Percentiles rank a stretch among this genome's conserved stretches.
These are phyloP conservation scores for Apodemus agrarius DNA, from an alignment of 2,797 vertebrate genomes.

Conservation along the genomic window DNA sequence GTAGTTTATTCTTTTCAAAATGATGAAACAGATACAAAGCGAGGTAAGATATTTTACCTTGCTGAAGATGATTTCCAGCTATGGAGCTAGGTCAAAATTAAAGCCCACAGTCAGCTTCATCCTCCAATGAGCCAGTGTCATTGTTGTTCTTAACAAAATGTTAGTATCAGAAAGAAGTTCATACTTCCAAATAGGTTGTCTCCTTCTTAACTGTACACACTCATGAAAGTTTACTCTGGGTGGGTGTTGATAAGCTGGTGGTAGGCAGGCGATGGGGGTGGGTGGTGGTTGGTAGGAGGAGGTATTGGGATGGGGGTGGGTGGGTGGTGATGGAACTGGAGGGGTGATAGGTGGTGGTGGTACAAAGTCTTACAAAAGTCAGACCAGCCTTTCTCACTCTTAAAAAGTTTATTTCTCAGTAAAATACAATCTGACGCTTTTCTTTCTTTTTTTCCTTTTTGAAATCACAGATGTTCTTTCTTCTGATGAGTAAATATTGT, in stretches of 20 bases:
- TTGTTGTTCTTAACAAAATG: neutral
- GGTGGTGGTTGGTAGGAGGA: neutral
- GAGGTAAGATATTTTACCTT: neutral
- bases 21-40: neutral
- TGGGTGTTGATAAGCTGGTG: neutral
- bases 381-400: constrained; percentile 34
- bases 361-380: constrained; percentile 57
- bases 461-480: constrained; percentile 85
- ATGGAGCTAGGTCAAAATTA: neutral
- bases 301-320: neutral
- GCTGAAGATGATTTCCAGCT: neutral
- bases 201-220: neutral
- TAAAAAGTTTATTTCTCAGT: constrained; percentile 48
- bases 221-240: neutral
- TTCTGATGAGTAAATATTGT: constrained; percentile 84
- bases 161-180: neutral
- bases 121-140: neutral
- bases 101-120: neutral
- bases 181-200: neutral
- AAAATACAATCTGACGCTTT: constrained; percentile 60
- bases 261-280: neutral
- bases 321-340: neutral
- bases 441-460: constrained; percentile 51
- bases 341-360: neutral
- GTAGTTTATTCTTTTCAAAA: neutral